phyloP scores from a whole-genome alignment of 2,113 vertebrate genomes.

The Nymphicus hollandicus region DNA sequence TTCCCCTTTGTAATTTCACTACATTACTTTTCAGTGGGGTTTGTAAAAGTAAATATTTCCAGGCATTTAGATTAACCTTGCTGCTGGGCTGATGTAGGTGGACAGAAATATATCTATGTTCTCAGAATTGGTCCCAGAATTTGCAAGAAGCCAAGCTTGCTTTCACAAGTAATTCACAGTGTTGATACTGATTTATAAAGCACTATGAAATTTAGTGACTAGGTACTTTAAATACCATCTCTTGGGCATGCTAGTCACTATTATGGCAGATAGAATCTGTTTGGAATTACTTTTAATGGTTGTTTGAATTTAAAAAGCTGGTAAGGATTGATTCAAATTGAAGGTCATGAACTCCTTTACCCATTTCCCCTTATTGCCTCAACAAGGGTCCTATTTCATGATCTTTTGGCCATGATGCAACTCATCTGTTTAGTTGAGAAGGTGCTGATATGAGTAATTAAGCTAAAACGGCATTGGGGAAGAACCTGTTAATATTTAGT shows the following conservation, averaged over 20 bases:
- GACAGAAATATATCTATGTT: background rate
- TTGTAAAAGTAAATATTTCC: conserved; percentile 10
- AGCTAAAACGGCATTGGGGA: conserved; percentile 16
- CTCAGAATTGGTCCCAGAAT: background rate
- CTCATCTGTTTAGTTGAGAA: conserved; percentile 40
- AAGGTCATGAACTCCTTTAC: conserved; percentile 50
- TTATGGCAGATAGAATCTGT: conserved; percentile 40
- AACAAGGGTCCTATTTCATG: conserved; percentile 44
- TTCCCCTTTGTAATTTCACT: background rate
- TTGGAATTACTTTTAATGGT: conserved; percentile 52
- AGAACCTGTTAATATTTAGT: conserved; percentile 19
- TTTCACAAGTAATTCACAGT: background rate
- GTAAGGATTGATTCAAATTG: conserved; percentile 54
- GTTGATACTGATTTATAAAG: conserved; percentile 40
- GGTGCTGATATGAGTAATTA: conserved; percentile 41
- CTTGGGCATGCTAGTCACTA: background rate
- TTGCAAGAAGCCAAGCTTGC: background rate
- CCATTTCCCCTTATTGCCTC: conserved; percentile 13
- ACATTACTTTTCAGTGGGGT: background rate
- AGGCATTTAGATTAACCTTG: background rate
- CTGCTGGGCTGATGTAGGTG: background rate
- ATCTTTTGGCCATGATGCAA: conserved; percentile 30
- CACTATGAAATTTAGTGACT: background rate
- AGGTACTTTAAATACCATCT: background rate
- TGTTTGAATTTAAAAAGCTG: conserved; percentile 52